A percentile compares a stretch with the other conserved stretches of the same genome.
These are phyloP conservation scores for Philaethria dido DNA, from an alignment of 2,888 invertebrate species.

Conservation along the genomic window DNA sequence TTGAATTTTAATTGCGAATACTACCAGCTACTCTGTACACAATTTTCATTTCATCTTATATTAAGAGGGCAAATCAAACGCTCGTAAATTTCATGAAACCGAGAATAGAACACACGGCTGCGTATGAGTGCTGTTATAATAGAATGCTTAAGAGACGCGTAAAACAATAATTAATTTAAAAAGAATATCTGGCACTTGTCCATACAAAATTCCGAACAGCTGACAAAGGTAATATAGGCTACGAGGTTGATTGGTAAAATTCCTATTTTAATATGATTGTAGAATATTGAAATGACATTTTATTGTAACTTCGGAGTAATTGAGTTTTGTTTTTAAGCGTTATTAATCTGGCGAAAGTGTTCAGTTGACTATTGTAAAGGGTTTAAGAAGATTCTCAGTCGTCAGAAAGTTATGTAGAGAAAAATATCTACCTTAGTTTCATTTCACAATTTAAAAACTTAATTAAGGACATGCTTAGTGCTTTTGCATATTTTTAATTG, in stretches of 20 bases:
- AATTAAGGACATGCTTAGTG: no score
- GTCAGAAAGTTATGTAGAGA: background rate
- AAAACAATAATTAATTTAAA: constrained; percentile 82
- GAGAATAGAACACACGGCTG: constrained; percentile 63
- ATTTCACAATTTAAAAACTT: background rate
- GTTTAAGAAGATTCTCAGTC: background rate
- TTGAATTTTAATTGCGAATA: background rate
- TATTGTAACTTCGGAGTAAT: background rate
- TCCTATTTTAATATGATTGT: constrained; percentile 27
- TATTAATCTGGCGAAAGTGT: background rate
- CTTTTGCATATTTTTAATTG: no score
- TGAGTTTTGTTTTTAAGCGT: background rate
- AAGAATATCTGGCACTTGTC: constrained; percentile 75
- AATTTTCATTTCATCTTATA: constrained; percentile 65
- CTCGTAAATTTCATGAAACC: constrained; percentile 68
- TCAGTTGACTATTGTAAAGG: background rate
- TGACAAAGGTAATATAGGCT: constrained; percentile 36
- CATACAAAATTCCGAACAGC: constrained; percentile 64
- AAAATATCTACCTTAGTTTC: background rate
- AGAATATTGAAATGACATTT: background rate
- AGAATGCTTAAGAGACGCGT: constrained; percentile 74
- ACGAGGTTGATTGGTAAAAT: constrained; percentile 39
- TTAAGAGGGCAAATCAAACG: constrained; percentile 76
- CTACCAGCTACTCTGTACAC: constrained; percentile 54
- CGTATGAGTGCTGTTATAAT: constrained; percentile 73